Evolutionary conservation across 2,113 vertebrate species (phyloP), one percentile per base, ranked within the genome.

Genomic region (Hystrix brachyura): DNA sequence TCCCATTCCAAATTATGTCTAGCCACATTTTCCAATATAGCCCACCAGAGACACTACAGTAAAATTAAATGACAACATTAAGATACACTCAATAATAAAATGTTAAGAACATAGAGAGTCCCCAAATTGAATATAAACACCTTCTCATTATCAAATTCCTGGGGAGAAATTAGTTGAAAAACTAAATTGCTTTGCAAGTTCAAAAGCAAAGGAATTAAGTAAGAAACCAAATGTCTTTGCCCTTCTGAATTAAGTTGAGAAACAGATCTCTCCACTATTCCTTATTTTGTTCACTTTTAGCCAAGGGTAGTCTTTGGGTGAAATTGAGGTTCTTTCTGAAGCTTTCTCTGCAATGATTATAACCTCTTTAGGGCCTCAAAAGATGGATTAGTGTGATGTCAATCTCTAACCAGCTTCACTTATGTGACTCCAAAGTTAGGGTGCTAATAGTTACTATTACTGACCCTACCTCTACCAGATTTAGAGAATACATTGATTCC

Each of bases 1-100:
- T 95, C 84, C 86, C 53, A 59, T 94, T 96, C 53, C 51, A 95
- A 79, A 96, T 96, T 93, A 87, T 64, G 57, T 91, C 65, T 96
- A 92, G 71, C 67, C 60, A 80, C 94, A 76, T 94, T 96, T 97
- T 91, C 48, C 23, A 85, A 32, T 80, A 95, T 80, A 83, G 79
- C 55, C 82, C 93, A 97, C 93, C 34, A 88, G 96, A 97, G 95
- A 96, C 86, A 71, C 46, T 62, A 80, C 18, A 93, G 89, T 96
- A 91, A 96, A 97, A 96, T 96, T 97, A 97, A 96, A 96, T 97
- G 93, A 96, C 92, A 97, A 87, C 74, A 91, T 97, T 94, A 94
- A 86, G 91, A 86, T 79, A 93, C 29, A 93, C 46, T 69, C 72
- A 95, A 94, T 96, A 96, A 97, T 88, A 97, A 97, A 97, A 97